phyloP scores from a whole-genome alignment of 2,113 vertebrate genomes.

The Cynoglossus semilaevis region DNA sequence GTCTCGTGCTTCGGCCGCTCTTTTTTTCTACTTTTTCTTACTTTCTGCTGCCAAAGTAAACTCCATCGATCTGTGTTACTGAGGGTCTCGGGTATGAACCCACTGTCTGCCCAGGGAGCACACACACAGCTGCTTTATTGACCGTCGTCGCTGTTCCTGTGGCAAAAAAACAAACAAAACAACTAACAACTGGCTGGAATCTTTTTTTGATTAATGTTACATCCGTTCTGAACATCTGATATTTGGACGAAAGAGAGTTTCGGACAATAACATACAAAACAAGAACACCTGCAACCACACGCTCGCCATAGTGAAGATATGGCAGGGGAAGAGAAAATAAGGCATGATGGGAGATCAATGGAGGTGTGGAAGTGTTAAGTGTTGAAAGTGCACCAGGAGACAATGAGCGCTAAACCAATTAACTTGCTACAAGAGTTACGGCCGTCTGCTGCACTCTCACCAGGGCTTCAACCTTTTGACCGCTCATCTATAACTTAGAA shows the following conservation, averaged over 20 bases:
- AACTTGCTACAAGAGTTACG: slow-evolving; percentile 39
- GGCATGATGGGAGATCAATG: slow-evolving; percentile 14
- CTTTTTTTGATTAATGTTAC: too few relatives aligned
- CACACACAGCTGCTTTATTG: slow-evolving; percentile 18
- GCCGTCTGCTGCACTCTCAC: slow-evolving; percentile 40
- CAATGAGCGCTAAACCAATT: slow-evolving; percentile 55
- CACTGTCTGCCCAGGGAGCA: slow-evolving; percentile 22
- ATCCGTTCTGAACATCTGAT: too few relatives aligned
- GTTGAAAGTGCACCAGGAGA: slow-evolving; percentile 36
- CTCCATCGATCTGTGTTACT: slow-evolving; percentile 20
- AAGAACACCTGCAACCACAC: too few relatives aligned
- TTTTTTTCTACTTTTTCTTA: not conserved
- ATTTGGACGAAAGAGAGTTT: too few relatives aligned
- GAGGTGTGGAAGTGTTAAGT: slow-evolving; percentile 1
- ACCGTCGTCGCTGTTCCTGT: slow-evolving; percentile 10
- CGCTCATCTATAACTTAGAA: slow-evolving; percentile 61
- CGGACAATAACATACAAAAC: too few relatives aligned
- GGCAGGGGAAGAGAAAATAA: too few relatives aligned
- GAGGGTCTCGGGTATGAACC: slow-evolving; percentile 28
- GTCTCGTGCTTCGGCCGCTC: slow-evolving; percentile 2
- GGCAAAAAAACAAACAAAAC: slow-evolving; percentile 34
- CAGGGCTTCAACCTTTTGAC: slow-evolving; percentile 58
- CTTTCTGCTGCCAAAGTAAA: slow-evolving; percentile 24
- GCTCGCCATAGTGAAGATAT: too few relatives aligned
- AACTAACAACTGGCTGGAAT: too few relatives aligned